Evolutionary conservation across 1,140 invertebrate species (phyloP).

Genomic region (Whitmania pigra): DNA sequence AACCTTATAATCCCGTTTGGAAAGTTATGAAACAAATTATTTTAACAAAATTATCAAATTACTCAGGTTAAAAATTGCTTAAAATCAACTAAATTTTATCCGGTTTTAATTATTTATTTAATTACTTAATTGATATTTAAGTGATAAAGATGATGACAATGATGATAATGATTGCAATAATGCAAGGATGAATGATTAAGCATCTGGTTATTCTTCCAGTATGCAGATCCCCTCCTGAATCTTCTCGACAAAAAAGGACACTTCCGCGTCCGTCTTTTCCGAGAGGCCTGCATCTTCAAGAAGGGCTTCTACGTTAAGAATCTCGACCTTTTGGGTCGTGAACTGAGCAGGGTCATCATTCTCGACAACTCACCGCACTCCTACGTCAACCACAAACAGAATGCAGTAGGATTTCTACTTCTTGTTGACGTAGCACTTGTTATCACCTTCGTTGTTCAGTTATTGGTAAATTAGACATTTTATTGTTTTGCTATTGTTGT

Average conservation of each 20-base stretch:
- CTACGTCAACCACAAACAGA: slow-evolving; percentile 99
- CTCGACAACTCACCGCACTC: slow-evolving; percentile 98
- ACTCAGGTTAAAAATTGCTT: neutral
- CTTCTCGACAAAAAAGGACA: slow-evolving; percentile 94
- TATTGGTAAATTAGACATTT: no score
- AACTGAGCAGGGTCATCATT: slow-evolving; percentile 90
- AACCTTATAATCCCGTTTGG: neutral
- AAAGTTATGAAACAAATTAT: neutral
- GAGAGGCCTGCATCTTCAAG: slow-evolving; percentile 99
- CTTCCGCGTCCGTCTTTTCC: slow-evolving; percentile 86
- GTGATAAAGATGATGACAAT: no score
- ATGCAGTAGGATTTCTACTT: slow-evolving; percentile 62
- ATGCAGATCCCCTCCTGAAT: slow-evolving; percentile 98
- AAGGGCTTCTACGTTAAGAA: slow-evolving; percentile 99
- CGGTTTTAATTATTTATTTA: no score
- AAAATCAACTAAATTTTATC: no score
- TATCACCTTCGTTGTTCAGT: no score
- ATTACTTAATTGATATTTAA: no score
- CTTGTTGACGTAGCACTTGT: no score
- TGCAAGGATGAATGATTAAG: no score
- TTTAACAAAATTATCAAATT: neutral
- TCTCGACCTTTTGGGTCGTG: slow-evolving; percentile 86
- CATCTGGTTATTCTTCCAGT: slow-evolving; percentile 48
- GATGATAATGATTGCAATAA: no score
- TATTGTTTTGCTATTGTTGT: no score